Percentiles rank a stretch among this genome's conserved stretches.
phyloP scores from a whole-genome alignment of 2,797 vertebrate species.

The Coracias cyanogaster region DNA sequence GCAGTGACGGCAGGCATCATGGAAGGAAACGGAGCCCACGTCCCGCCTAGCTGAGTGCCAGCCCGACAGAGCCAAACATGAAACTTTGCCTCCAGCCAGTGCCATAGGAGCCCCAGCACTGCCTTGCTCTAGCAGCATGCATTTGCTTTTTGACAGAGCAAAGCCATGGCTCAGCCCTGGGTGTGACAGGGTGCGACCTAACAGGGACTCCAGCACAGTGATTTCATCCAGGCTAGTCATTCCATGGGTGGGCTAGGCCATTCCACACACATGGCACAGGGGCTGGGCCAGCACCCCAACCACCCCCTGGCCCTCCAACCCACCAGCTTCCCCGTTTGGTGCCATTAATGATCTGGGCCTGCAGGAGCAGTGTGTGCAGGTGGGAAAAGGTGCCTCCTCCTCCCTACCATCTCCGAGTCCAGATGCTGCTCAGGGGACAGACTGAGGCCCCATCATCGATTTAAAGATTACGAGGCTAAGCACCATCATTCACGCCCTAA shows the following conservation, averaged over 20 bases:
- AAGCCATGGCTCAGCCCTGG: background rate
- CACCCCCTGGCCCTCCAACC: background rate
- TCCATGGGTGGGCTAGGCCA: background rate
- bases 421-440: background rate
- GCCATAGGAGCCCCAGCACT: background rate
- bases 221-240: background rate
- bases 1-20: background rate
- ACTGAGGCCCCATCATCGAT: background rate
- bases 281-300: background rate
- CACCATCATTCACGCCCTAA: background rate
- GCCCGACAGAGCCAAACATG: background rate
- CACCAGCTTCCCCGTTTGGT: background rate
- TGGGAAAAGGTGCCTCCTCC: background rate
- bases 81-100: background rate
- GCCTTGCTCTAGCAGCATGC: background rate
- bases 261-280: background rate
- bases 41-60: background rate
- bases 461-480: background rate
- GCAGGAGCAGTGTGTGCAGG: background rate
- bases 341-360: background rate
- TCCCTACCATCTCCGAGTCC: background rate
- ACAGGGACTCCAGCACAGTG: background rate
- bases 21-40: background rate
- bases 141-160: background rate
- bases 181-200: accelerated